Percentiles rank a stretch among this genome's conserved stretches.
phyloP scores from a whole-genome alignment of 2,113 vertebrate genomes.

The Eira barbara region DNA sequence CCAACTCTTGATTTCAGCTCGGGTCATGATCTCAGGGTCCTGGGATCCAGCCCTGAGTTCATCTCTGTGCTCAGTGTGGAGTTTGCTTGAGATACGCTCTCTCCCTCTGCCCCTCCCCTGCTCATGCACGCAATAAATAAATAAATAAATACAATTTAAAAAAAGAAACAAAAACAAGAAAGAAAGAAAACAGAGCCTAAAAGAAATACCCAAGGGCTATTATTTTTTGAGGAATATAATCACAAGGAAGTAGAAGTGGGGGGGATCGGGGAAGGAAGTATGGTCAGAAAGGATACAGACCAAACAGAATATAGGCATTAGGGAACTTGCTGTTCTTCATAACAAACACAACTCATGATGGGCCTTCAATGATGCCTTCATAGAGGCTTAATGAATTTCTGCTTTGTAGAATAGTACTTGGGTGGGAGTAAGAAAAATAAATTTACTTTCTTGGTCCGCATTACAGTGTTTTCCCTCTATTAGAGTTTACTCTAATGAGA shows the following conservation, averaged over 20 bases:
- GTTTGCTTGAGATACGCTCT: neutral
- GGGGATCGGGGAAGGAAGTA: neutral
- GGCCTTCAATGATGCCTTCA: neutral
- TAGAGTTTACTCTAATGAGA: neutral
- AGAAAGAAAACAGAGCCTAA: neutral
- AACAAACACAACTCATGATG: neutral
- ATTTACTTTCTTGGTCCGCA: neutral
- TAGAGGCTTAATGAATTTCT: neutral
- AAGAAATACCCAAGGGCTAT: fast-evolving
- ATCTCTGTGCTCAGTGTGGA: neutral
- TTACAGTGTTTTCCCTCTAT: neutral
- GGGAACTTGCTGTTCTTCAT: neutral
- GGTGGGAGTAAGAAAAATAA: neutral
- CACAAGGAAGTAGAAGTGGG: neutral
- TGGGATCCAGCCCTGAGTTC: neutral
- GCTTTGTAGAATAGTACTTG: neutral
- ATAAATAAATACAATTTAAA: neutral
- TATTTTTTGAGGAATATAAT: neutral
- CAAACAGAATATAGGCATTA: neutral
- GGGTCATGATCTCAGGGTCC: neutral
- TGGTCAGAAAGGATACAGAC: neutral
- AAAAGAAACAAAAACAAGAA: neutral
- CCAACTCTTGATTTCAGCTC: neutral
- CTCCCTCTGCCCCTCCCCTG: neutral
- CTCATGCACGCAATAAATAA: neutral